Evolutionary conservation across 2,113 vertebrate species (phyloP).

Genomic region (Panurus biarmicus): DNA sequence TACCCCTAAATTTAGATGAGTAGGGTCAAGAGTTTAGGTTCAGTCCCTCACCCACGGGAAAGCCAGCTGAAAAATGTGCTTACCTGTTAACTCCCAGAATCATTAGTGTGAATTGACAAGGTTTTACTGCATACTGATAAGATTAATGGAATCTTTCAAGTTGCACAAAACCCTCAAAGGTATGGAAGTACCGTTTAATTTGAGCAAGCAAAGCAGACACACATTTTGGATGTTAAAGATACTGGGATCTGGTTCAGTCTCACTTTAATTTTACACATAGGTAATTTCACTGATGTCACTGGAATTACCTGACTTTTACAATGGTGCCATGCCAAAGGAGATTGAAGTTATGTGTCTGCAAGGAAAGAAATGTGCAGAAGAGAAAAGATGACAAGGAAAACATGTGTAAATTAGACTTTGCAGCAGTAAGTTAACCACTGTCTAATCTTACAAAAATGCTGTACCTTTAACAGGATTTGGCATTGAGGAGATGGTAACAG

Average conservation of each 20-base stretch:
- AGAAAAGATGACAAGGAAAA: background rate
- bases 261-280: background rate
- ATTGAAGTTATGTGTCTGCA: background rate
- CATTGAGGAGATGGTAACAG: background rate
- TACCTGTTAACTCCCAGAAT: constrained; percentile 34
- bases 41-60: background rate
- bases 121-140: constrained; percentile 51
- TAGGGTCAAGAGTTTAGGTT: constrained; percentile 47
- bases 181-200: background rate
- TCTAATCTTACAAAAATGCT: background rate
- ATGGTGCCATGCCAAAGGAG: background rate
- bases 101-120: constrained; percentile 37
- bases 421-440: background rate
- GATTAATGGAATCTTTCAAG: constrained; percentile 18
- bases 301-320: background rate
- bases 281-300: background rate
- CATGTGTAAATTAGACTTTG: background rate
- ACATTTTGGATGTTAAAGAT: background rate
- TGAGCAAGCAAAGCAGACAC: background rate
- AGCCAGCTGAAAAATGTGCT: constrained; percentile 54
- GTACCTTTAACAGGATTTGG: background rate
- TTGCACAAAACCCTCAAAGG: constrained; percentile 9
- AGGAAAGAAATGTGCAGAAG: background rate
- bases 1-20: constrained; percentile 14
- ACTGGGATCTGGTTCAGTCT: background rate